Evolutionary conservation across 2,797 vertebrate genomes (phyloP).

Genomic region (Allobates femoralis): DNA sequence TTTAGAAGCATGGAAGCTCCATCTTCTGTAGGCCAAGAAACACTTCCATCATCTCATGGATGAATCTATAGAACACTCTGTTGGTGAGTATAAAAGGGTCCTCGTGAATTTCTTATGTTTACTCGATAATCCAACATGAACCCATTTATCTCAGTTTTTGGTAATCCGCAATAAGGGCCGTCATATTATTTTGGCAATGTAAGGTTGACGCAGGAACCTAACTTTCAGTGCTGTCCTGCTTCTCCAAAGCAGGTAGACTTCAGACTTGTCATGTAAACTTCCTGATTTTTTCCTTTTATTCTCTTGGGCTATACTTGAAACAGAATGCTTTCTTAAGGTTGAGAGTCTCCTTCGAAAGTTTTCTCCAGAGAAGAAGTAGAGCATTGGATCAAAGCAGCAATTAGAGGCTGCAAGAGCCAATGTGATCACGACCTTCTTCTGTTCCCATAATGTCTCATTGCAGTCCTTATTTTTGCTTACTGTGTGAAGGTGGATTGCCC

Average conservation of each 20-base stretch:
- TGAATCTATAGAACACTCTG: background rate
- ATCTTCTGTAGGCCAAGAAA: background rate
- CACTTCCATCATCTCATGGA: background rate
- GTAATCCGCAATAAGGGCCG: too few species aligned
- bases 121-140: background rate
- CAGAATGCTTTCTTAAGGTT: constrained; percentile 76
- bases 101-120: background rate
- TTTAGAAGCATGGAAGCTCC: background rate
- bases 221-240: background rate
- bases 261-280: constrained; percentile 68
- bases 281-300: constrained; percentile 70
- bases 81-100: too few species aligned
- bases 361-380: constrained; percentile 94
- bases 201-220: background rate
- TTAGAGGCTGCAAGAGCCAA: constrained; percentile 90
- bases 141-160: background rate
- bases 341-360: constrained; percentile 86
- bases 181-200: background rate
- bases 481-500: constrained; percentile 83
- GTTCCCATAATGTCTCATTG: constrained; percentile 76
- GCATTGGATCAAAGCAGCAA: constrained; percentile 92
- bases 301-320: constrained; percentile 69
- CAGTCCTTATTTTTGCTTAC: constrained; percentile 71
- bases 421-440: constrained; percentile 91
- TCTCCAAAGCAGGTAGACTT: constrained; percentile 64